These are phyloP conservation scores for Aphrocallistes beatrix DNA, from an alignment of 37 sponge, comb jelly and placozoan species.

Conservation along the genomic window DNA sequence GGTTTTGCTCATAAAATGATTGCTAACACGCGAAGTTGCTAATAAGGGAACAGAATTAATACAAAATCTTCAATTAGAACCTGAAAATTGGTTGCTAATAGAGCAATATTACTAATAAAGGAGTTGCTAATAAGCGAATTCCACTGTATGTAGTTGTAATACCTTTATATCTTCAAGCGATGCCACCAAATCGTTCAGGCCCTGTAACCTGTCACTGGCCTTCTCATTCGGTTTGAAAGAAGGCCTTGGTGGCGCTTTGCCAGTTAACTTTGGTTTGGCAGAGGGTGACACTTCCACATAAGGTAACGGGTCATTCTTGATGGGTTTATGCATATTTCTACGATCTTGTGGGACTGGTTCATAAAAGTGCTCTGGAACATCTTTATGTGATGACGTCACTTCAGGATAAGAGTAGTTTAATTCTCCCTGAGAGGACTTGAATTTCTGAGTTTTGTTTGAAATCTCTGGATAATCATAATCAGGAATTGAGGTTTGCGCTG, in stretches of 20 bases:
- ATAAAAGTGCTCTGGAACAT: background rate
- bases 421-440: background rate
- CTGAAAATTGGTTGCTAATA: too few species aligned
- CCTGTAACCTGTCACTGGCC: background rate
- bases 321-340: background rate
- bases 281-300: background rate
- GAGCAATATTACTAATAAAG: too few species aligned
- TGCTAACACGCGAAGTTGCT: too few species aligned
- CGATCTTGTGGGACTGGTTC: background rate
- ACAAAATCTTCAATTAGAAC: too few species aligned
- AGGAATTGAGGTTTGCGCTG: background rate
- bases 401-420: background rate
- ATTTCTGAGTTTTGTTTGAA: background rate
- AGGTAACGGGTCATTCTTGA: background rate
- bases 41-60: too few species aligned
- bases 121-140: too few species aligned
- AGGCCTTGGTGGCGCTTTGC: background rate
- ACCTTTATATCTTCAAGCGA: constrained; percentile 8
- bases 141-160: background rate
- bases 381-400: background rate
- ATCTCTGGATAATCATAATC: background rate
- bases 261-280: background rate
- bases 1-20: too few species aligned
- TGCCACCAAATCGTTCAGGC: background rate
- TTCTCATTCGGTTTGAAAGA: background rate